These are phyloP conservation scores for Perodicticus potto DNA, from an alignment of 2,797 vertebrate species.

Conservation along the genomic window DNA sequence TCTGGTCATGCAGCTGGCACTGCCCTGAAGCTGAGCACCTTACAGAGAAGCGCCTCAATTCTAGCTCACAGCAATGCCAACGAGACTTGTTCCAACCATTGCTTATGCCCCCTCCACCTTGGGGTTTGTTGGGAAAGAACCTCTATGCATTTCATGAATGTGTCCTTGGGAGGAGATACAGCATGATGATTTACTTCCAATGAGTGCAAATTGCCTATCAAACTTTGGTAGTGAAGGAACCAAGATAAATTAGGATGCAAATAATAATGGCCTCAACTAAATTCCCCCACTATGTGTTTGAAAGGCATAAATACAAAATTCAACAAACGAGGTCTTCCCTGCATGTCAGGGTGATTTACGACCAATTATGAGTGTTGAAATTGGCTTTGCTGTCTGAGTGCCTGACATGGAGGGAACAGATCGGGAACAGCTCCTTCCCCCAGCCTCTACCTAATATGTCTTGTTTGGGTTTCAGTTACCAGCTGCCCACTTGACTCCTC, in stretches of 20 bases:
- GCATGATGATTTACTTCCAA: not conserved
- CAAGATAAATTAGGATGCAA: not conserved
- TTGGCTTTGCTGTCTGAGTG: not conserved
- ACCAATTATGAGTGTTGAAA: not conserved
- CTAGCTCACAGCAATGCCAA: not conserved
- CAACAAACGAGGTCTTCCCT: not conserved
- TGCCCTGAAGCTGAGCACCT: not conserved
- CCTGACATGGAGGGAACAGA: not conserved
- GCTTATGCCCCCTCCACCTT: not conserved
- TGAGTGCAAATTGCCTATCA: not conserved
- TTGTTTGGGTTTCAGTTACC: too few relatives aligned
- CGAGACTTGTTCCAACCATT: not conserved
- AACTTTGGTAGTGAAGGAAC: not conserved
- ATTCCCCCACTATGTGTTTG: not conserved
- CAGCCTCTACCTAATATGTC: not conserved
- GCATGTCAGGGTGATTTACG: not conserved
- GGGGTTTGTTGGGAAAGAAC: not conserved
- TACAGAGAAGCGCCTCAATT: not conserved
- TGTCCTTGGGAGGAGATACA: not conserved
- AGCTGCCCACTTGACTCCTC: not conserved
- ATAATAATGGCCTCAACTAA: not conserved
- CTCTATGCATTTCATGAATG: not conserved
- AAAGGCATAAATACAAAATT: not conserved
- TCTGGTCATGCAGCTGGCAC: constrained; percentile 30
- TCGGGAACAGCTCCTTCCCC: not conserved